Conservation (phyloP, 2,888 invertebrate species). For the Dione vanillae region DNA sequence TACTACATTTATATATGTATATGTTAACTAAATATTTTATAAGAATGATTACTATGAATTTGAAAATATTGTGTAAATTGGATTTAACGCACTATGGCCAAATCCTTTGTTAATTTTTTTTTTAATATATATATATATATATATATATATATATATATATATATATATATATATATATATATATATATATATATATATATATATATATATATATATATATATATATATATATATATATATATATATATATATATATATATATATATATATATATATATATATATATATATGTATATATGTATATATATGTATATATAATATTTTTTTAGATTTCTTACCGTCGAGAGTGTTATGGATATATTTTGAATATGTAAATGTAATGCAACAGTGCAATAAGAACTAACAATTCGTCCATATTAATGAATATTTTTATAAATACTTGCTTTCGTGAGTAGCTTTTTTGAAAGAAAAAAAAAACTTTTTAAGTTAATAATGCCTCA, state of each 20-base stretch:
- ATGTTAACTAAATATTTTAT: conserved; percentile 55
- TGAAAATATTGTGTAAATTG: conserved; percentile 49
- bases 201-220: too few species aligned
- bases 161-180: too few species aligned
- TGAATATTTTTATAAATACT: conserved; percentile 54
- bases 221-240: too few species aligned
- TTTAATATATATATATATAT: too few species aligned
- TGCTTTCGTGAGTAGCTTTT: conserved; percentile 78
- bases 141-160: too few species aligned
- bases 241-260: too few species aligned
- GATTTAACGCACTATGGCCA: conserved; percentile 74
- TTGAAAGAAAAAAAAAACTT: conserved; percentile 55
- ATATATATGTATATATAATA: conserved; percentile 36
- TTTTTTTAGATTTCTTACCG: conserved; percentile 43
- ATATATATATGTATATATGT: too few species aligned
- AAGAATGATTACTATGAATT: conserved; percentile 59
- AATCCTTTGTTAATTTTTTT: conserved; percentile 46
- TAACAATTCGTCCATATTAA: conserved; percentile 45
- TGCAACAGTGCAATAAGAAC: conserved; percentile 43
- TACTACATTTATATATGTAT: conserved; percentile 68
- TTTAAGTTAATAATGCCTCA: conserved; percentile 62
- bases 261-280: too few species aligned
- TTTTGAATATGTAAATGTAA: conserved; percentile 48
- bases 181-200: too few species aligned
- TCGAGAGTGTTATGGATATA: conserved; percentile 81